Conservation (phyloP, 1,140 invertebrate genomes). For the Calephelis nemesis region DNA sequence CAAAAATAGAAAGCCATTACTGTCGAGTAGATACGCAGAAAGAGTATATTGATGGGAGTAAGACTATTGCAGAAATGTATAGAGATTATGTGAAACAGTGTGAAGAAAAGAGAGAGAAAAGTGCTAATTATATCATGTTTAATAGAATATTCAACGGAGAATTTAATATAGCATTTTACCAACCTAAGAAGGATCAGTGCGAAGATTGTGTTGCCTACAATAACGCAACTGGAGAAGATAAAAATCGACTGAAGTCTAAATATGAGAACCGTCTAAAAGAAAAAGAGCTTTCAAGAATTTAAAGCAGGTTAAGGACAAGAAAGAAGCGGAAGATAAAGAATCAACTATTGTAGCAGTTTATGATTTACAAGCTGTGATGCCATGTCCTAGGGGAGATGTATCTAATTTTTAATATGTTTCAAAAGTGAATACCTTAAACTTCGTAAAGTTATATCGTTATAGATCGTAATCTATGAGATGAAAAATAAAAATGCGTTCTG, state of each 20-base stretch:
- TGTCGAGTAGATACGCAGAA: conserved; percentile 22
- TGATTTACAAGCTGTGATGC: background rate
- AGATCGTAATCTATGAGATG: conserved; percentile 2
- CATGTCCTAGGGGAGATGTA: background rate
- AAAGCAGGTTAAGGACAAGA: background rate
- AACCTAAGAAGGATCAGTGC: background rate
- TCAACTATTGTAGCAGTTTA: conserved; percentile 4
- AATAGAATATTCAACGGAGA: conserved; percentile 19
- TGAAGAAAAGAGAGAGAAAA: conserved; percentile 15
- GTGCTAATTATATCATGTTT: conserved; percentile 18
- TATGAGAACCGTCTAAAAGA: background rate
- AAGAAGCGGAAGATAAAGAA: background rate
- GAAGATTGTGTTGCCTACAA: background rate
- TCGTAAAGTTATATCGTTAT: no score
- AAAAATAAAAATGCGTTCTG: conserved; percentile 1
- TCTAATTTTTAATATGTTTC: conserved; percentile 2
- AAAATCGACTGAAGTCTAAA: conserved; percentile 3
- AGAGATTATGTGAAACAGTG: conserved; percentile 26
- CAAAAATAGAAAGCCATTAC: conserved; percentile 29
- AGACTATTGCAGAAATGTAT: conserved; percentile 23
- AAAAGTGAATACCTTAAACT: conserved; percentile 6
- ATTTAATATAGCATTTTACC: background rate
- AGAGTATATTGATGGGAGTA: conserved; percentile 28
- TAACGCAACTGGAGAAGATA: background rate
- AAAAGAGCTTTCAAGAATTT: conserved; percentile 1